phyloP scores from a whole-genome alignment of 2,113 vertebrate genomes.

The Rissa tridactyla region DNA sequence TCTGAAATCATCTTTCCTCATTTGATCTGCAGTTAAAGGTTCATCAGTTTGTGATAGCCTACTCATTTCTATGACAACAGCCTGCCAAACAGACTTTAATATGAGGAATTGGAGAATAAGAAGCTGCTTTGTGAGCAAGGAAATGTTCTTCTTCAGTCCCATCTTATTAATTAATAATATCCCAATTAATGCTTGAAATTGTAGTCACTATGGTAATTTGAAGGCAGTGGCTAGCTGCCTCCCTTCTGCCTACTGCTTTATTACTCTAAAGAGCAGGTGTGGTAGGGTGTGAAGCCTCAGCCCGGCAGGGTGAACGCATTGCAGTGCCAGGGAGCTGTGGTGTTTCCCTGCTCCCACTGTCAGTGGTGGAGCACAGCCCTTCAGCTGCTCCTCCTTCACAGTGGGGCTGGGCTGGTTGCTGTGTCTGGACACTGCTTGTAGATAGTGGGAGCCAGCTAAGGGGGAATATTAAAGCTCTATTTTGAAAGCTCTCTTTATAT shows the following conservation, averaged over 20 bases:
- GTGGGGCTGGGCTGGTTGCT: neutral
- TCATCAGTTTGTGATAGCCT: constrained; percentile 1
- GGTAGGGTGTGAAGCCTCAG: neutral
- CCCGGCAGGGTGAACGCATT: rapidly evolving
- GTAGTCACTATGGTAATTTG: neutral
- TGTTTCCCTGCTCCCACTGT: neutral
- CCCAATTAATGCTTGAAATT: neutral
- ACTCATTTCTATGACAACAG: constrained; percentile 16
- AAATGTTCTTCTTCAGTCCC: neutral
- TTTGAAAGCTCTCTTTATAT: neutral
- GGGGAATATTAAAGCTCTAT: neutral
- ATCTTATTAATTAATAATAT: neutral
- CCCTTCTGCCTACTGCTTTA: neutral
- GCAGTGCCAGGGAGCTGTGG: rapidly evolving
- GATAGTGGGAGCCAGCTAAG: neutral
- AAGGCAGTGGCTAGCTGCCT: neutral
- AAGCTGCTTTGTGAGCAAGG: neutral
- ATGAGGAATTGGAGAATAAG: neutral
- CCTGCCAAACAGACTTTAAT: neutral
- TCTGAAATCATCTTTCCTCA: neutral
- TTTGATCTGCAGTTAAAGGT: constrained; percentile 5
- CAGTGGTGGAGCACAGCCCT: rapidly evolving
- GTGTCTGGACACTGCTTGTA: neutral
- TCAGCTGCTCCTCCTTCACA: rapidly evolving
- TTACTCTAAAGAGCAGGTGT: neutral